A percentile compares a stretch with the other conserved stretches of the same genome.
Conservation (phyloP, 2,797 vertebrate species). For the Falco naumanni region DNA sequence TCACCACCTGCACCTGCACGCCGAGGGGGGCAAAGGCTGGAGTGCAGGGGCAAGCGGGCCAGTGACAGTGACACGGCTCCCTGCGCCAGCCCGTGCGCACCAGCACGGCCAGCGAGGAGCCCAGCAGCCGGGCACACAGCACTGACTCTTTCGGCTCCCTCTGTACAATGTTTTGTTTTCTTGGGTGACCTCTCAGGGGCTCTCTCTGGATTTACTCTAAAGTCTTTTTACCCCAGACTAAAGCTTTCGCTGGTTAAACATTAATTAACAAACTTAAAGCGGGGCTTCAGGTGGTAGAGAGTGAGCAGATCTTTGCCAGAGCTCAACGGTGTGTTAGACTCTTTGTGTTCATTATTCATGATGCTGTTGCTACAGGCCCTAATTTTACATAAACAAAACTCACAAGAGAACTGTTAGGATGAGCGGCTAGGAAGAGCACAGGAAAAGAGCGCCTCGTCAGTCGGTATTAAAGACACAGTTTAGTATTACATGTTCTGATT, state of each 20-base stretch:
- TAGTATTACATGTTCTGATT: background rate
- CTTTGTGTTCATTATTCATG: conserved; percentile 71
- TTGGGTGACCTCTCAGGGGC: background rate
- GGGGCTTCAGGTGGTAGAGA: background rate
- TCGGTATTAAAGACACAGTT: background rate
- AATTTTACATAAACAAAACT: conserved; percentile 43
- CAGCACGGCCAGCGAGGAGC: background rate
- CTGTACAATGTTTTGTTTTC: background rate
- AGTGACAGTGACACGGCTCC: fast-evolving
- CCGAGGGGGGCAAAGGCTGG: fast-evolving
- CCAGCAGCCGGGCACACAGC: background rate
- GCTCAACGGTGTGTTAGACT: background rate
- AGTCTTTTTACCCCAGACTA: background rate
- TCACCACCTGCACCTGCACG: fast-evolving
- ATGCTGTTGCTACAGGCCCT: conserved; percentile 63
- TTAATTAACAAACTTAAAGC: background rate
- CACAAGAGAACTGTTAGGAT: conserved; percentile 45
- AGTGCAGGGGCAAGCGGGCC: fast-evolving
- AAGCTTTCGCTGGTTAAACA: background rate
- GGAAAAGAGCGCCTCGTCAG: background rate
- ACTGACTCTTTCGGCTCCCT: background rate
- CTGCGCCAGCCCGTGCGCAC: background rate
- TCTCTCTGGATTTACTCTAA: background rate
- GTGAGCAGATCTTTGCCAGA: background rate
- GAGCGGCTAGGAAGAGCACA: background rate